These are phyloP conservation scores for Gymnobelideus leadbeateri DNA, from an alignment of 2,113 vertebrate species.

Conservation along the genomic window DNA sequence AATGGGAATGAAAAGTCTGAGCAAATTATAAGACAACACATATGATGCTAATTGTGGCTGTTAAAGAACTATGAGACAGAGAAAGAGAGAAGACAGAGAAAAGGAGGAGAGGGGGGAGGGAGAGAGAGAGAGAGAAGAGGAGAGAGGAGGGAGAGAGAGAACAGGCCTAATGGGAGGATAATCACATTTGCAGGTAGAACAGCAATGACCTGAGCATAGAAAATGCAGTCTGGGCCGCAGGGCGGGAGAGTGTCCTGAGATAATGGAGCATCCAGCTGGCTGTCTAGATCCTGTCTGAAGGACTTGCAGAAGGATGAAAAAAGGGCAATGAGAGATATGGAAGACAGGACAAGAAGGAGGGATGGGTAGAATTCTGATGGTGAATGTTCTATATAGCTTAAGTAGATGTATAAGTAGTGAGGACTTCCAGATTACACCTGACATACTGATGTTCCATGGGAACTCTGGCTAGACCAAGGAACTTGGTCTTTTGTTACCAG, in stretches of 20 bases:
- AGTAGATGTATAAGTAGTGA: slow-evolving; percentile 12
- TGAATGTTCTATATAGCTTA: slow-evolving; percentile 14
- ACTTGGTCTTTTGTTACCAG: neutral
- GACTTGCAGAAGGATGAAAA: slow-evolving; percentile 20
- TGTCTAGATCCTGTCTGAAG: slow-evolving; percentile 47
- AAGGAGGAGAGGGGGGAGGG: neutral
- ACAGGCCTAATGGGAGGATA: slow-evolving; percentile 68
- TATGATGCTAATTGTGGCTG: neutral
- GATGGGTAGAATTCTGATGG: neutral
- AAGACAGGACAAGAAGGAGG: neutral
- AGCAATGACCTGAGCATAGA: slow-evolving; percentile 52
- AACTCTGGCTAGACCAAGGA: neutral
- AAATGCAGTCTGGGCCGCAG: slow-evolving; percentile 1
- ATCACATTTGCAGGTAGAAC: slow-evolving; percentile 66
- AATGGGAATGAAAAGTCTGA: neutral
- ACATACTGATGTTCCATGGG: slow-evolving; percentile 26
- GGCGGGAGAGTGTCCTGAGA: slow-evolving; percentile 25
- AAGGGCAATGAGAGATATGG: neutral
- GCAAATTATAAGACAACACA: slow-evolving; percentile 36
- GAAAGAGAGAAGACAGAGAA: slow-evolving; percentile 5
- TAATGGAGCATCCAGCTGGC: slow-evolving; percentile 21
- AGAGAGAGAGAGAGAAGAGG: neutral
- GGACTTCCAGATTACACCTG: slow-evolving; percentile 21
- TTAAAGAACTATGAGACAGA: neutral
- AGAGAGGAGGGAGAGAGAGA: neutral